phyloP scores from a whole-genome alignment of 2,888 invertebrate genomes.

The Lomographa bimaculata region DNA sequence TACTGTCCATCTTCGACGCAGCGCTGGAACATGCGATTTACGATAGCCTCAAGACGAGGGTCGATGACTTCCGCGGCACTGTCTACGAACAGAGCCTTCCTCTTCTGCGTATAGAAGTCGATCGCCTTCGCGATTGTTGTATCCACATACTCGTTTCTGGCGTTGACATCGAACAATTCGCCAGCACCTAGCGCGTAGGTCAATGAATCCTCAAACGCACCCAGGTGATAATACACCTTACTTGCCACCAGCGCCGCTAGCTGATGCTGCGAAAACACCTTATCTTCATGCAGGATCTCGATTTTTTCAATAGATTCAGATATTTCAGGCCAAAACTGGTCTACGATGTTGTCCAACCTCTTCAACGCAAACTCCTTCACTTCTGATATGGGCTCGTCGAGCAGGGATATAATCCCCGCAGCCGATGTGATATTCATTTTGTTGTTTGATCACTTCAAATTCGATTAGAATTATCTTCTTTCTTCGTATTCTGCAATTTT shows the following conservation, averaged over 20 bases:
- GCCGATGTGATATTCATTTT: conserved; percentile 81
- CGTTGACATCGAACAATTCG: conserved; percentile 96
- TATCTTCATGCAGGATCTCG: conserved; percentile 97
- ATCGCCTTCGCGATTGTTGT: conserved; percentile 99
- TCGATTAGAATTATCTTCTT: conserved; percentile 11
- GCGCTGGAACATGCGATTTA: conserved; percentile 98
- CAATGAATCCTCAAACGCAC: conserved; percentile 97
- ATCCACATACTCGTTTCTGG: conserved; percentile 97
- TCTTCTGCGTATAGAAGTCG: conserved; percentile 96
- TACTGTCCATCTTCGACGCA: conserved; percentile 98
- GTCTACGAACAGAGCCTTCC: conserved; percentile 89
- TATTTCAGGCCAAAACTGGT: conserved; percentile 99
- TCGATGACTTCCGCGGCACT: conserved; percentile 88
- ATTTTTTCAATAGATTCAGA: conserved; percentile 99
- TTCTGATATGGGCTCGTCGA: conserved; percentile 97
- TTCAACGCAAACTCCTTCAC: conserved; percentile 96
- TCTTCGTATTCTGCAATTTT: conserved; percentile 32
- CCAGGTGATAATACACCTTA: conserved; percentile 99
- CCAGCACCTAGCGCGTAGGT: conserved; percentile 99
- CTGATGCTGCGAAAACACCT: conserved; percentile 93
- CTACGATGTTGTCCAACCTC: conserved; percentile 96
- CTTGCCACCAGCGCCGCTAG: conserved; percentile 98
- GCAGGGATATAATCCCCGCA: conserved; percentile 96
- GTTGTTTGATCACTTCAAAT: conserved; percentile 32
- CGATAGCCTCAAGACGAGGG: conserved; percentile 94